These are phyloP conservation scores for Nephila pilipes DNA, from an alignment of 1,140 invertebrate species.

Conservation along the genomic window DNA sequence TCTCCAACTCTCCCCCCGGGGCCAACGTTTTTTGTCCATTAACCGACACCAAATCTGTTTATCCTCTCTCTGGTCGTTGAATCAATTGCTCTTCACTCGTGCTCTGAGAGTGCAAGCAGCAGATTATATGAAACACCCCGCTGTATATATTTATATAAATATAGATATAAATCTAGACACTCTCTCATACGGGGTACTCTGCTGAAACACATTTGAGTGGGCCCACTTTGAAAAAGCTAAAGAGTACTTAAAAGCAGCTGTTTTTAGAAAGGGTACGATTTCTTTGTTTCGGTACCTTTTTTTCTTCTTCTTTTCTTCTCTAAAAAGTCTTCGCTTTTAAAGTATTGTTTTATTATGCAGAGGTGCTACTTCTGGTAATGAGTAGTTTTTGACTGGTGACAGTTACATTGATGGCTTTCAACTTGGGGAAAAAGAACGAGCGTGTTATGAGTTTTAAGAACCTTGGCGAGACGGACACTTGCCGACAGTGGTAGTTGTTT, in stretches of 20 bases:
- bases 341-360: constrained; percentile 38
- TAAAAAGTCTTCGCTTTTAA: neutral
- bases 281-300: constrained; percentile 8
- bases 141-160: constrained; percentile 43
- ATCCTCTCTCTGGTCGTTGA: constrained; percentile 19
- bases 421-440: neutral
- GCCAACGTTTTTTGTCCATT: constrained; percentile 43
- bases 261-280: constrained; percentile 37
- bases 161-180: constrained; percentile 30
- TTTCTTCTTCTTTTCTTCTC: neutral
- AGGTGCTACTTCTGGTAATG: constrained; percentile 44
- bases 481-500: neutral
- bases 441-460: constrained; percentile 39
- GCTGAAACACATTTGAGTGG: constrained; percentile 32
- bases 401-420: constrained; percentile 11
- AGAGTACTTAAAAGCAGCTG: constrained; percentile 50
- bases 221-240: constrained; percentile 9
- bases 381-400: constrained; percentile 8
- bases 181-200: neutral
- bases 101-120: neutral
- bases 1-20: neutral
- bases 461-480: neutral
- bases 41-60: constrained; percentile 59
- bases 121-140: neutral
- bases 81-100: constrained; percentile 49